Conservation (phyloP, 2,888 invertebrate genomes). For the Frankliniella fusca region DNA sequence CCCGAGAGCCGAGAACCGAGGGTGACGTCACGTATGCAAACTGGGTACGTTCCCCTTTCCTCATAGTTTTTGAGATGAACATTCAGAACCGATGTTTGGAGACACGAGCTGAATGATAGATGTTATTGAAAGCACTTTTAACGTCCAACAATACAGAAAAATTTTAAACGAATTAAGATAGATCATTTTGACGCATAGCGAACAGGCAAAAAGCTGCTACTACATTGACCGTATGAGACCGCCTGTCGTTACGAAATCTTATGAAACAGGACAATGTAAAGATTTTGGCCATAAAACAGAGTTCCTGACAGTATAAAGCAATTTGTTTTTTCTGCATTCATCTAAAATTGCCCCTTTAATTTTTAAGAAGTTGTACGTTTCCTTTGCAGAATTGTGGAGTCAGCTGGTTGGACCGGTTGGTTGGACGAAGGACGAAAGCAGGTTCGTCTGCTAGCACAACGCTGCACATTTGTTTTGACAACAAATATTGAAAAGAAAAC, state of each 20-base stretch:
- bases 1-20: conserved; percentile 36
- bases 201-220: not conserved
- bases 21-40: conserved; percentile 39
- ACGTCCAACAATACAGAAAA: not conserved
- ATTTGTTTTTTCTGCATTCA: not conserved
- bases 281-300: not conserved
- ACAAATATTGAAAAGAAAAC: no score
- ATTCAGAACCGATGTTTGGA: no score
- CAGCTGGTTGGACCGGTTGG: not conserved
- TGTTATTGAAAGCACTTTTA: no score
- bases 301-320: no score
- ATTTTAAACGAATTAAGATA: no score
- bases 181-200: no score
- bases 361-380: not conserved
- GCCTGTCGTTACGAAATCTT: not conserved
- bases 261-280: not conserved
- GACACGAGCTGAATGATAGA: no score
- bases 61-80: no score
- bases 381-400: not conserved
- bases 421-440: not conserved
- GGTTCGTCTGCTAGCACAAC: not conserved
- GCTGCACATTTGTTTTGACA: no score
- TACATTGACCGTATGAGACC: not conserved
- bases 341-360: not conserved
- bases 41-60: not conserved